Evolutionary conservation across 2,113 vertebrate species (phyloP), one percentile per base, ranked within the genome.

Genomic region (Cebus imitator): DNA sequence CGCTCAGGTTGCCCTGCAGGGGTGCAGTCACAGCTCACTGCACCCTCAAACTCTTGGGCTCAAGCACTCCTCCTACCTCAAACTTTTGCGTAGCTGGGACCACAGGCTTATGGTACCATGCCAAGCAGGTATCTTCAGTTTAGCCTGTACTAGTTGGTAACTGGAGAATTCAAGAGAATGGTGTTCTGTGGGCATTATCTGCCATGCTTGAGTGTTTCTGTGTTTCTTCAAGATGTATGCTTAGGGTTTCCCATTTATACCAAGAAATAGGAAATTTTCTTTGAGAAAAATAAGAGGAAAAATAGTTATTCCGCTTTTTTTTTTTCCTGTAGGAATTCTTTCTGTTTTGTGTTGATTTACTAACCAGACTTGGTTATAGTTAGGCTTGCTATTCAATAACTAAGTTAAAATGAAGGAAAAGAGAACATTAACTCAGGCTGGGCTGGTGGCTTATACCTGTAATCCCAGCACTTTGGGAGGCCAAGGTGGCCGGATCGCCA

Each of bases 321-420:
- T 91, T 16, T 20, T 37, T n/a, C 84, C 84, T 84, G 30, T 37
- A 78, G 58, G 81, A 83, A 70, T 79, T 91, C 2, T 76, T 90
- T 90, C n/a, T 91, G 35, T 84, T 76, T 76, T 55, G 8, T 95
- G 45, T 89, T 87, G 45, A n/a, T 92, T 90, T 92, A 76, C 11
- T 83, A 72, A 81, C 55, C 25, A 91, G 57, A 30, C 58, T 93
- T 96, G 35, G 25, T 64, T 64, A 30, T 30, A 27, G 14, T 94
- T 90, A 87, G 35, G 40, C 48, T 90, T 92, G 40, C 58, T 87
- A 8, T 45, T 93, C 27, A 91, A 8, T n/a, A 82, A 11, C 48
- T 87, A 20, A 12, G 92, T 91, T 86, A 37, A 92, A 82, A 73
- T 68, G 45, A 94, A 90, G 37, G 30, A 83, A 48, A 48, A 87